Conservation (phyloP, 2,797 vertebrate species). For the Staurois parvus region DNA sequence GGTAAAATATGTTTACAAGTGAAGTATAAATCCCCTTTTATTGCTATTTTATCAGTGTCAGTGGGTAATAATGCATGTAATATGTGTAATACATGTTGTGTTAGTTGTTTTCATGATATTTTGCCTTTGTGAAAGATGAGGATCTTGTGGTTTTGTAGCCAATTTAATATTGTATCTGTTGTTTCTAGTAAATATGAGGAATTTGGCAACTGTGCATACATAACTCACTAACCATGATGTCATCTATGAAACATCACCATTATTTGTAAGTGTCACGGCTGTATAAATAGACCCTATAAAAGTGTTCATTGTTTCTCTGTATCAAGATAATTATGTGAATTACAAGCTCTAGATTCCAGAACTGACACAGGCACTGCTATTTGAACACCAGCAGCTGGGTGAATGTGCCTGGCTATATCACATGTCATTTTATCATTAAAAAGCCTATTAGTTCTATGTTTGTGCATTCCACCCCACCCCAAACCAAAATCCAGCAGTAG, state of each 20-base stretch:
- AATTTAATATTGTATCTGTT: not conserved
- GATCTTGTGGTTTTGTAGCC: not conserved
- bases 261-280: constrained; percentile 25
- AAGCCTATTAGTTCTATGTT: not conserved
- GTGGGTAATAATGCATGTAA: not conserved
- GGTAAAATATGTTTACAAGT: too few relatives aligned
- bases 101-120: not conserved
- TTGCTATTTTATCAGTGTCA: not conserved
- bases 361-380: constrained; percentile 24
- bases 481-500: not conserved
- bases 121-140: not conserved
- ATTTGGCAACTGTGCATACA: constrained; percentile 18
- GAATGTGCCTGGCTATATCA: not conserved
- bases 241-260: constrained; percentile 16
- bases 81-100: not conserved
- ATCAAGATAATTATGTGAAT: constrained; percentile 30
- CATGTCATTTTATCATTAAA: constrained; percentile 38
- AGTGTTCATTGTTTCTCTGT: constrained; percentile 30
- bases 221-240: constrained; percentile 27
- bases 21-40: too few relatives aligned
- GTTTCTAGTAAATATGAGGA: constrained; percentile 12
- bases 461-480: not conserved
- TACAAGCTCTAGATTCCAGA: constrained; percentile 20
- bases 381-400: constrained; percentile 43
- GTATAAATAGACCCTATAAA: constrained; percentile 23